These are phyloP conservation scores for Metacarcinus magister DNA, from an alignment of 2,888 invertebrate genomes.

Conservation along the genomic window DNA sequence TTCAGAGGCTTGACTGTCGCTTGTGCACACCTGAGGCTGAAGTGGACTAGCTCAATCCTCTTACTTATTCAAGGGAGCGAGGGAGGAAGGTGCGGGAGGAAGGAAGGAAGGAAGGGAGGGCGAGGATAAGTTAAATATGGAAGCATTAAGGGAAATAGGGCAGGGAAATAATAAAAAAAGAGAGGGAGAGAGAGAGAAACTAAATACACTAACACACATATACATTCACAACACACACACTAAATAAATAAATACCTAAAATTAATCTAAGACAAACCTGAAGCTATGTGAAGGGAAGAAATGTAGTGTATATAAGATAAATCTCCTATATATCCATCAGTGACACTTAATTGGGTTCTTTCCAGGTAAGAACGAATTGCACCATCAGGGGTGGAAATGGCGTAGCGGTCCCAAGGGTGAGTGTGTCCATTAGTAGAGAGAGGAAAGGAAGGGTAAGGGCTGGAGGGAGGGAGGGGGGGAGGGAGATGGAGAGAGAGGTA, in stretches of 20 bases:
- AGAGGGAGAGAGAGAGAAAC: not conserved
- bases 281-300: too few species aligned
- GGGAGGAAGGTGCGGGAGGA: not conserved
- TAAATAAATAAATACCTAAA: not conserved
- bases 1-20: not conserved
- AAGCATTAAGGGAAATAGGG: not conserved
- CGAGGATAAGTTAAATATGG: not conserved
- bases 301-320: not conserved
- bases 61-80: not conserved
- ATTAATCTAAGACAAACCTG: not conserved
- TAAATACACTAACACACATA: too few species aligned
- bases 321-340: not conserved
- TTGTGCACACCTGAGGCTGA: not conserved
- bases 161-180: slow-evolving; percentile 18
- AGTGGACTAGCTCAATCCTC: not conserved
- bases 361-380: slow-evolving; percentile 51
- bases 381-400: slow-evolving; percentile 45
- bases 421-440: slow-evolving; percentile 13
- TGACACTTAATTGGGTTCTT: slow-evolving; percentile 9
- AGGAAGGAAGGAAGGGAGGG: slow-evolving; percentile 31
- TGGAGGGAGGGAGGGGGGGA: not conserved
- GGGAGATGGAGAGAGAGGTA: not conserved
- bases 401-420: slow-evolving; percentile 15
- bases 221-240: not conserved
- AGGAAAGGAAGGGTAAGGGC: not conserved